Evolutionary conservation across 2,888 invertebrate genomes (phyloP).

Genomic region (Parapristionchus giblindavisi): DNA sequence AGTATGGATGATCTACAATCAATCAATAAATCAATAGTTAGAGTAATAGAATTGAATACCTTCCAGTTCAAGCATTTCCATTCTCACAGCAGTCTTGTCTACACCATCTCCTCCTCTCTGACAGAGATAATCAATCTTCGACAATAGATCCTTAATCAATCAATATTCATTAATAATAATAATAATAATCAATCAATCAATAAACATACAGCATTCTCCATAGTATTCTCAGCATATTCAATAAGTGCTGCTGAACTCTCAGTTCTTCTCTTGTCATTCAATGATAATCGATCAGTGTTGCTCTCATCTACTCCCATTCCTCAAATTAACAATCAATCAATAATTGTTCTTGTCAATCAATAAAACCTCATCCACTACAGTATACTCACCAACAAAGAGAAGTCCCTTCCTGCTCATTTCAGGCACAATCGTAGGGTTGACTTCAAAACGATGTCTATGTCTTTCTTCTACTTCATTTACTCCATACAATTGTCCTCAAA

Average conservation of each 20-base stretch:
- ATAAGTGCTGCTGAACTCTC: constrained; percentile 56
- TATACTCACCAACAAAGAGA: constrained; percentile 13
- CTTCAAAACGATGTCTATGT: constrained; percentile 94
- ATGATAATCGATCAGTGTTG: constrained; percentile 41
- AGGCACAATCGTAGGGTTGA: constrained; percentile 84
- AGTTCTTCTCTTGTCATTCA: constrained; percentile 50
- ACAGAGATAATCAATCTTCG: constrained; percentile 63
- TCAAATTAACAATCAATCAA: no score
- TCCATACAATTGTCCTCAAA: constrained; percentile 59
- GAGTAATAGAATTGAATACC: constrained; percentile 61
- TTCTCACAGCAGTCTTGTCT: constrained; percentile 76
- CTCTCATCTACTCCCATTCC: constrained; percentile 76
- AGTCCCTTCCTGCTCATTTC: constrained; percentile 78
- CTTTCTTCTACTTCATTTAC: constrained; percentile 83
- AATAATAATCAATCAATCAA: no score
- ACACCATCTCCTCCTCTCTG: constrained; percentile 62
- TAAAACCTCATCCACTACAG: not conserved
- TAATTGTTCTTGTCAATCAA: not conserved
- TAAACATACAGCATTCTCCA: constrained; percentile 32
- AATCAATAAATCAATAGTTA: not conserved
- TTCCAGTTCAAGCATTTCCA: constrained; percentile 90
- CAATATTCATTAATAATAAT: no score
- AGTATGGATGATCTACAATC: constrained; percentile 84
- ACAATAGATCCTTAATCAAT: constrained; percentile 47
- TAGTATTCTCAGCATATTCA: constrained; percentile 51